These are phyloP conservation scores for Pseudachorutes palmiensis DNA, from an alignment of 1,140 invertebrate genomes.

Conservation along the genomic window DNA sequence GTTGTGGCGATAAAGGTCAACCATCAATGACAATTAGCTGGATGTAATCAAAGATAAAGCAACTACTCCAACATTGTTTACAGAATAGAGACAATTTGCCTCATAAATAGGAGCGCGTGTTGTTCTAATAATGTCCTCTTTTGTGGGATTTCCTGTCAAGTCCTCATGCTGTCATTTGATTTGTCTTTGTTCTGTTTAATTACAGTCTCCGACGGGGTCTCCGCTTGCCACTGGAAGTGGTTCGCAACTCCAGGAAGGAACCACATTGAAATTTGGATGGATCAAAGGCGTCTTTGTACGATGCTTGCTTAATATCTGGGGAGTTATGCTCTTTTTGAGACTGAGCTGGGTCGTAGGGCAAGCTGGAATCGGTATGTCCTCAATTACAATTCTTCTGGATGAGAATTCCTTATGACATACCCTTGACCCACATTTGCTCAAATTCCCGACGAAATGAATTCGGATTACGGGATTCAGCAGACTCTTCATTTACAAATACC, in stretches of 20 bases:
- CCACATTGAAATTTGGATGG: conserved; percentile 55
- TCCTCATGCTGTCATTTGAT: conserved; percentile 1
- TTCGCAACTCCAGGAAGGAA: conserved; percentile 7
- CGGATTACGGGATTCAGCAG: no score
- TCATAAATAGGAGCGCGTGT: neutral
- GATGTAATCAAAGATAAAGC: no score
- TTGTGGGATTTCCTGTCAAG: conserved; percentile 10
- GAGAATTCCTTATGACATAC: neutral
- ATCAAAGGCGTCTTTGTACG: conserved; percentile 75
- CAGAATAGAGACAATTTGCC: no score
- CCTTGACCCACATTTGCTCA: no score
- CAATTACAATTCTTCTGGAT: neutral
- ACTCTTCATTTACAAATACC: no score
- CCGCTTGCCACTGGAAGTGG: neutral
- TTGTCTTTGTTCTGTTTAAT: neutral
- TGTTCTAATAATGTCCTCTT: neutral
- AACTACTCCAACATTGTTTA: no score
- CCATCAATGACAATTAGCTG: no score
- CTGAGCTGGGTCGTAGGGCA: conserved; percentile 55
- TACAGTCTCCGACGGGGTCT: conserved; percentile 1
- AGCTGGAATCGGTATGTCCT: conserved; percentile 55
- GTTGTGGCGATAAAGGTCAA: no score
- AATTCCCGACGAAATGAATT: no score
- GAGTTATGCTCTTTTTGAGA: conserved; percentile 56
- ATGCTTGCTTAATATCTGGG: conserved; percentile 65